Conservation (phyloP, 2,888 invertebrate species). For the Chymomyza fuscimana region DNA sequence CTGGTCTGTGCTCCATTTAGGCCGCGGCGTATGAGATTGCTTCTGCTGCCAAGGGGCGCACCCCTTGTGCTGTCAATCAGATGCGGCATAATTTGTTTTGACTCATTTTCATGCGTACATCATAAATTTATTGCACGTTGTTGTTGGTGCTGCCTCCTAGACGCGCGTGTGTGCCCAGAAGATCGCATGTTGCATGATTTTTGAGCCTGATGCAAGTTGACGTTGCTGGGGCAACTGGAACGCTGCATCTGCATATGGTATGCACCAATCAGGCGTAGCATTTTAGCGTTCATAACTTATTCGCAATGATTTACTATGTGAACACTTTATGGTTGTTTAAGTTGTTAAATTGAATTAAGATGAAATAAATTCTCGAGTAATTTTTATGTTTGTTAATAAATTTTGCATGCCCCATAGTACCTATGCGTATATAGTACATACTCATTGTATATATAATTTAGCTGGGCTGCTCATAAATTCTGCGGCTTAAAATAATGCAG, state of each 20-base stretch:
- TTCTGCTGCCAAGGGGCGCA: constrained; percentile 34
- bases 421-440: too few species aligned
- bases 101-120: constrained; percentile 73
- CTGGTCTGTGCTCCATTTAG: not conserved
- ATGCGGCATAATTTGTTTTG: constrained; percentile 72
- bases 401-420: constrained; percentile 63
- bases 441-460: constrained; percentile 51
- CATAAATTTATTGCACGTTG: constrained; percentile 58
- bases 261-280: constrained; percentile 1
- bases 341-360: constrained; percentile 78
- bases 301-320: constrained; percentile 75
- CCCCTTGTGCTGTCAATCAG: constrained; percentile 51
- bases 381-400: constrained; percentile 75
- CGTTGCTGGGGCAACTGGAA: not conserved
- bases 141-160: not conserved
- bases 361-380: constrained; percentile 73
- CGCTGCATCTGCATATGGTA: constrained; percentile 14
- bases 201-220: constrained; percentile 14
- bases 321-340: constrained; percentile 77
- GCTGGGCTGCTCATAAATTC: constrained; percentile 45
- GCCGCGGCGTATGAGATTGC: constrained; percentile 1
- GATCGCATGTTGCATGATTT: not conserved
- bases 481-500: constrained; percentile 44
- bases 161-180: not conserved
- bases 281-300: constrained; percentile 29